phyloP scores from a whole-genome alignment of 2,888 invertebrate genomes.

The Elysia crispata region DNA sequence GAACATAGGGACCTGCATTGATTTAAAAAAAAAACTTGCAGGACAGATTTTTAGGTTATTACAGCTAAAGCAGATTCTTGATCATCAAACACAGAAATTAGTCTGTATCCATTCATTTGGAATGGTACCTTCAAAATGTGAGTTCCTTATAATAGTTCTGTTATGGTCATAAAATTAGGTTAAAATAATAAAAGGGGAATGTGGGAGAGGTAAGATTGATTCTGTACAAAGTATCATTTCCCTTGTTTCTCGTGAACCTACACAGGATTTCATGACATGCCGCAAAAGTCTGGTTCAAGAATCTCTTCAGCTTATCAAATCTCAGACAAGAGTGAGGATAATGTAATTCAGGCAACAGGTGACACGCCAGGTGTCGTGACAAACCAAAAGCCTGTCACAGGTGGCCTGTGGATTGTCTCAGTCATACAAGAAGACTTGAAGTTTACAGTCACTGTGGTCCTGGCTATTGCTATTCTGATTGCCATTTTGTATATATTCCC shows the following conservation, averaged over 20 bases:
- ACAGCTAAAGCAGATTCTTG: too few relatives aligned
- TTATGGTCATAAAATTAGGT: too few relatives aligned
- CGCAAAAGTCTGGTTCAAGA: slow-evolving; percentile 64
- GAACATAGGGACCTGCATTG: too few relatives aligned
- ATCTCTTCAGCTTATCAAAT: slow-evolving; percentile 68
- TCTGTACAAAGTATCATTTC: too few relatives aligned
- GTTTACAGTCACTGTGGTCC: slow-evolving; percentile 63
- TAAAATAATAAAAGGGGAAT: too few relatives aligned
- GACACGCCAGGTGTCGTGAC: background rate
- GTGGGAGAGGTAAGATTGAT: too few relatives aligned
- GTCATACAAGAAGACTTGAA: slow-evolving; percentile 58
- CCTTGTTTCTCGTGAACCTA: background rate
- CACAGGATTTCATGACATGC: slow-evolving; percentile 75
- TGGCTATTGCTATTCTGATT: slow-evolving; percentile 61
- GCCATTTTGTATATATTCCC: slow-evolving; percentile 63
- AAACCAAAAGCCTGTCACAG: background rate
- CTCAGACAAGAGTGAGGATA: slow-evolving; percentile 56
- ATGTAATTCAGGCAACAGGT: background rate
- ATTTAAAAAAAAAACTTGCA: too few relatives aligned
- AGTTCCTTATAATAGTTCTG: too few relatives aligned
- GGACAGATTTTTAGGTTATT: too few relatives aligned
- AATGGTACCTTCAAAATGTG: too few relatives aligned
- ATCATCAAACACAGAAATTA: too few relatives aligned
- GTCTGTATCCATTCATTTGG: too few relatives aligned
- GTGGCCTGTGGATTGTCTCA: slow-evolving; percentile 14